phyloP scores from a whole-genome alignment of 1,140 invertebrate species.

The Temnothorax nylanderi region DNA sequence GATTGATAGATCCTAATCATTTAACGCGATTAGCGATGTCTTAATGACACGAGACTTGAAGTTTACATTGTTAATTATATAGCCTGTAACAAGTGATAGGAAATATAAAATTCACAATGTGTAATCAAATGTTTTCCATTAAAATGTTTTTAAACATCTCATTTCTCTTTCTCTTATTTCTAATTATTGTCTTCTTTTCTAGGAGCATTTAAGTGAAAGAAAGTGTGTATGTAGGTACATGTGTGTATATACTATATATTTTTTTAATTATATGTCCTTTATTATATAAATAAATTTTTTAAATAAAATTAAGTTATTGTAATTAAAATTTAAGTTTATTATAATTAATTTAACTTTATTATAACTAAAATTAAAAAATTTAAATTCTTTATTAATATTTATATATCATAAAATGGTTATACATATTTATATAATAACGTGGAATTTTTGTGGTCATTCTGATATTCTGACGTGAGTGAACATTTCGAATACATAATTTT shows the following conservation, averaged over 20 bases:
- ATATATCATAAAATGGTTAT: no score
- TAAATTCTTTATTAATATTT: no score
- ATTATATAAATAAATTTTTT: no score
- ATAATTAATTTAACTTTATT: no score
- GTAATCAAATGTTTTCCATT: not conserved
- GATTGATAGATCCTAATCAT: conserved; percentile 12
- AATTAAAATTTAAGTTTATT: no score
- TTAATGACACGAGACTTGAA: not conserved
- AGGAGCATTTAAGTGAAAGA: not conserved
- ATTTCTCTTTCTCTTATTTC: not conserved
- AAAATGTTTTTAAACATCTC: not conserved
- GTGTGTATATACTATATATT: not conserved
- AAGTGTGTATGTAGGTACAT: not conserved
- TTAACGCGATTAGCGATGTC: conserved; percentile 7
- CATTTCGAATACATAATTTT: not conserved
- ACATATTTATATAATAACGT: not conserved
- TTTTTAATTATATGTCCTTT: not conserved
- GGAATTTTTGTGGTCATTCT: not conserved
- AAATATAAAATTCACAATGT: not conserved
- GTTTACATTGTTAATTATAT: conserved; percentile 3
- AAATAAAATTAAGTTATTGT: no score
- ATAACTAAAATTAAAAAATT: no score
- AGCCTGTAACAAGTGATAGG: not conserved
- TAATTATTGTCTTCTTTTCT: not conserved
- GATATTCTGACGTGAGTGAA: not conserved